Evolutionary conservation across 1,140 invertebrate genomes (phyloP).

Genomic region (Parapsyche elsis): DNA sequence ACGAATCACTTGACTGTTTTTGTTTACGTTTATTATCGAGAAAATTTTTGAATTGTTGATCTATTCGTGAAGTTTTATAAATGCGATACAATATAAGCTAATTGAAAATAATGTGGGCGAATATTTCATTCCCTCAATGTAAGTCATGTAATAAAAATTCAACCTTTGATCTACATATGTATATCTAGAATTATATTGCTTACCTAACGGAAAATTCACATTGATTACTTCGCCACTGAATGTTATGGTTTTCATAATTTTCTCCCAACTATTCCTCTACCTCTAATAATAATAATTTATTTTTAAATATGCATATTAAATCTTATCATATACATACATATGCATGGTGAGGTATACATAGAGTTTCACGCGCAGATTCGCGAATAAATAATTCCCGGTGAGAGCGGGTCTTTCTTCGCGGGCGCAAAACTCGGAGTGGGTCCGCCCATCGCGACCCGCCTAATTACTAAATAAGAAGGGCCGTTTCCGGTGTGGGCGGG

Average conservation of each 20-base stretch:
- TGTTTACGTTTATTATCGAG: not conserved
- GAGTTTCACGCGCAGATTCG: too few species aligned
- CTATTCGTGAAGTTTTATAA: too few species aligned
- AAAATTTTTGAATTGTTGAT: not conserved
- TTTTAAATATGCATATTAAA: too few species aligned
- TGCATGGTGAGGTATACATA: not conserved
- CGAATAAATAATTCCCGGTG: not conserved
- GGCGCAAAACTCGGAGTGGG: constrained; percentile 1
- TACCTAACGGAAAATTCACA: too few species aligned
- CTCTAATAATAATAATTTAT: not conserved
- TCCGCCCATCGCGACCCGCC: constrained; percentile 22
- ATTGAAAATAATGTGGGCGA: too few species aligned
- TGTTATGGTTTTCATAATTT: too few species aligned
- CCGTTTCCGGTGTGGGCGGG: constrained; percentile 38
- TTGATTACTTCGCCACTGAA: too few species aligned
- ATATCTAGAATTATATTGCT: too few species aligned
- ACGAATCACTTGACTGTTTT: not conserved
- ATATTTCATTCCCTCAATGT: too few species aligned
- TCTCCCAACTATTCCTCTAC: not conserved
- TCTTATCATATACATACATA: not conserved
- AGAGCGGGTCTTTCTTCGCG: constrained; percentile 22
- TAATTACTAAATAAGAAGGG: constrained; percentile 53
- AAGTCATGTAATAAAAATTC: too few species aligned
- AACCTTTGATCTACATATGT: too few species aligned
- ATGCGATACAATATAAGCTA: too few species aligned